A percentile compares a stretch with the other conserved stretches of the same genome.
Evolutionary conservation across 2,797 vertebrate species (phyloP).

Genomic region (Neosalanx taihuensis): DNA sequence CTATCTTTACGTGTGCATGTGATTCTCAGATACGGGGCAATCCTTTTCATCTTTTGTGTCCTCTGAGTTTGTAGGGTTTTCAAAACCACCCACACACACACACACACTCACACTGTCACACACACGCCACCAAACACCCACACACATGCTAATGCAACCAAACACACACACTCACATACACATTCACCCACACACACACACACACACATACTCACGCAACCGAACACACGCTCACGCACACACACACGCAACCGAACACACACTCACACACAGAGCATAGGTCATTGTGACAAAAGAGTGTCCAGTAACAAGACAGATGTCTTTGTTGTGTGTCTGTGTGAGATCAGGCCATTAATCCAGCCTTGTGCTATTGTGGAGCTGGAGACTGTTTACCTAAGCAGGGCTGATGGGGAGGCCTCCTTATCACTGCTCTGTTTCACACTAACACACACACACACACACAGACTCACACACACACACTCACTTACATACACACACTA

Average conservation of each 20-base stretch:
- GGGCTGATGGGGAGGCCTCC: neutral
- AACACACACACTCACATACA: conserved; percentile 3
- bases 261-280: neutral
- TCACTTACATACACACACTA: neutral
- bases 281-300: conserved; percentile 27
- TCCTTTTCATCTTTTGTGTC: neutral
- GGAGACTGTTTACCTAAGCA: conserved; percentile 36
- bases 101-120: neutral
- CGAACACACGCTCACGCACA: conserved; percentile 7
- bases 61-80: conserved; percentile 25
- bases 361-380: neutral
- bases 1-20: neutral
- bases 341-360: conserved; percentile 50
- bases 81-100: conserved; percentile 40
- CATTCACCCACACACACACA: neutral
- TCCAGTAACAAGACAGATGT: conserved; percentile 31
- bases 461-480: neutral
- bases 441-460: neutral
- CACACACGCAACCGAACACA: conserved; percentile 1
- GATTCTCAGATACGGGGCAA: neutral
- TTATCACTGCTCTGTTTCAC: neutral
- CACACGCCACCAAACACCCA: neutral
- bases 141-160: conserved; percentile 32
- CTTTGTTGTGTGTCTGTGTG: conserved; percentile 24
- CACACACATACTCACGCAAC: conserved; percentile 36